Percentiles rank a stretch among this genome's conserved stretches.
phyloP scores from a whole-genome alignment of 2,888 invertebrate species.

The Nomada fucata region DNA sequence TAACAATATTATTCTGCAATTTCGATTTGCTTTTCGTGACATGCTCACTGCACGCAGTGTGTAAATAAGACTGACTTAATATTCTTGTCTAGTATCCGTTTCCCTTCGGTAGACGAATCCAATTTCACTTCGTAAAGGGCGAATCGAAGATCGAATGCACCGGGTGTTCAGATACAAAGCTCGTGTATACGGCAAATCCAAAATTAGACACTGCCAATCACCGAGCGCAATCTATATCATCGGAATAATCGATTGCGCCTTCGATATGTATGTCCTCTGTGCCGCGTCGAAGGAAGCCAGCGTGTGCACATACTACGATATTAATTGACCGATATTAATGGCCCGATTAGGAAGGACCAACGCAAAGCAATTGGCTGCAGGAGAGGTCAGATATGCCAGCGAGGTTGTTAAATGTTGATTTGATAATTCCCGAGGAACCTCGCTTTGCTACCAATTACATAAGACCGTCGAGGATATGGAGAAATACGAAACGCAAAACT shows the following conservation, averaged over 20 bases:
- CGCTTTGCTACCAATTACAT: neutral
- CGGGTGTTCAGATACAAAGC: neutral
- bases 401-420: constrained; percentile 22
- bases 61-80: neutral
- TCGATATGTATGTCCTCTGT: neutral
- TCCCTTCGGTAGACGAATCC: neutral
- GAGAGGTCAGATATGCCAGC: constrained; percentile 15
- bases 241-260: constrained; percentile 44
- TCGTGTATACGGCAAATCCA: constrained; percentile 13
- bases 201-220: constrained; percentile 53
- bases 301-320: constrained; percentile 14
- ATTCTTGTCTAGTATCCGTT: neutral
- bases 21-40: no score
- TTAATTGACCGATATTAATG: constrained; percentile 42
- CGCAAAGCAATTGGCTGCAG: constrained; percentile 18
- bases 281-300: constrained; percentile 9
- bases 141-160: neutral
- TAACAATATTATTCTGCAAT: neutral
- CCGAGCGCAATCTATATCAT: constrained; percentile 44
- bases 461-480: neutral
- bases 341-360: constrained; percentile 43
- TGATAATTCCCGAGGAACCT: neutral
- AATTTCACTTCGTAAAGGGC: neutral
- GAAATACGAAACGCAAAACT: neutral
- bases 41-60: no score